A percentile compares a stretch with the other conserved stretches of the same genome.
These are phyloP conservation scores for Daphoenositta chrysoptera DNA, from an alignment of 2,113 vertebrate genomes.

Conservation along the genomic window DNA sequence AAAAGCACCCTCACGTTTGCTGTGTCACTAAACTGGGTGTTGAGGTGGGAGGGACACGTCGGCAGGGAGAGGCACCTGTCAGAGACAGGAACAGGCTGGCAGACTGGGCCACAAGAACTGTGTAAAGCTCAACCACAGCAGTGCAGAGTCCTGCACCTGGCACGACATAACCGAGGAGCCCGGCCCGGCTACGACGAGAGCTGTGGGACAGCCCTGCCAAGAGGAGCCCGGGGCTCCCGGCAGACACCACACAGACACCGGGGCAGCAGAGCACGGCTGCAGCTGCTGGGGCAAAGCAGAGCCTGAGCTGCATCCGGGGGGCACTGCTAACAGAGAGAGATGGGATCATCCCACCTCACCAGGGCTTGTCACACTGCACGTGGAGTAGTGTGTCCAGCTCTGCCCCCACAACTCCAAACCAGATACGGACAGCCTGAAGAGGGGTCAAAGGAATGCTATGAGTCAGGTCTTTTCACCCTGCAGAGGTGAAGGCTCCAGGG, in stretches of 20 bases:
- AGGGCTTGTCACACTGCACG: not conserved
- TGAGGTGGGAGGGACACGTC: rapidly evolving
- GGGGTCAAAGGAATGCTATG: not conserved
- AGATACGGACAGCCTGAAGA: not conserved
- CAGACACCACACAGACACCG: not conserved
- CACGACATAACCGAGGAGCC: not conserved
- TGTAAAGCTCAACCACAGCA: not conserved
- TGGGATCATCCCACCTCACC: not conserved
- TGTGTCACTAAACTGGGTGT: not conserved
- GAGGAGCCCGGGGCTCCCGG: too few relatives aligned
- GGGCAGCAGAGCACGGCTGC: not conserved
- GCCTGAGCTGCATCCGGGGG: not conserved
- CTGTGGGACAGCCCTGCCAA: not conserved
- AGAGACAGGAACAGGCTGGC: not conserved
- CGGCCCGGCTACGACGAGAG: too few relatives aligned
- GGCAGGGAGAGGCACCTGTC: not conserved
- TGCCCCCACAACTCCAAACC: not conserved
- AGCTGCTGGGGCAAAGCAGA: not conserved
- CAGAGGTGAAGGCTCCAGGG: not conserved
- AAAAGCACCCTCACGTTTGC: not conserved
- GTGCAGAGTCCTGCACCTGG: too few relatives aligned
- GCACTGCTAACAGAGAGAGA: not conserved
- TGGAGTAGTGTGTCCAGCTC: not conserved
- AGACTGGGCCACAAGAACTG: not conserved
- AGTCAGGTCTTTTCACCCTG: not conserved